phyloP scores from a whole-genome alignment of 1,140 invertebrate species.

The Ridgeia piscesae region DNA sequence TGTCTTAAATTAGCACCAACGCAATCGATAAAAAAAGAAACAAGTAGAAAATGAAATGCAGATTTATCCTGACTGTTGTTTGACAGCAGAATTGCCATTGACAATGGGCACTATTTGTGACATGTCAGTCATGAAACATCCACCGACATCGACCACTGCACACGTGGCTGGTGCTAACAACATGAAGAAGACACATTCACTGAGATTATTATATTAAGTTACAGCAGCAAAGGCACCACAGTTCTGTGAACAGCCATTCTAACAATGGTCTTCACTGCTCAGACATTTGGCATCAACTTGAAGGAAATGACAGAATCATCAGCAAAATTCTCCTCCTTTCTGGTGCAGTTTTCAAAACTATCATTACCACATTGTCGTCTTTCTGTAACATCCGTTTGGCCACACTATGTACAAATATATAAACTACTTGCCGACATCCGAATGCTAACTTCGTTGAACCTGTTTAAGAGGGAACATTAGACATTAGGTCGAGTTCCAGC shows the following conservation, averaged over 20 bases:
- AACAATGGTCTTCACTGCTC: not conserved
- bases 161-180: not conserved
- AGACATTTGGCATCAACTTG: not conserved
- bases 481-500: not conserved
- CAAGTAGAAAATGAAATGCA: conserved; percentile 1
- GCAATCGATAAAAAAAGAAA: not conserved
- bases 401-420: conserved; percentile 2
- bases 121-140: not conserved
- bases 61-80: not conserved
- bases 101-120: not conserved
- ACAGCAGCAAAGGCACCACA: not conserved
- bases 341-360: not conserved
- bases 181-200: not conserved
- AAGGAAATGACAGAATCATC: not conserved
- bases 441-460: not conserved
- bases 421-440: not conserved
- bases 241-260: not conserved
- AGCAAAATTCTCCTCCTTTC: not conserved
- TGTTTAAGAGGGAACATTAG: not conserved
- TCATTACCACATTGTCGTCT: not conserved
- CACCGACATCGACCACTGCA: not conserved
- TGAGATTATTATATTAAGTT: not conserved
- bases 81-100: not conserved
- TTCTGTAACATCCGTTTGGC: not conserved
- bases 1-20: not conserved